phyloP scores from a whole-genome alignment of 2,113 vertebrate species.

The Passer domesticus region DNA sequence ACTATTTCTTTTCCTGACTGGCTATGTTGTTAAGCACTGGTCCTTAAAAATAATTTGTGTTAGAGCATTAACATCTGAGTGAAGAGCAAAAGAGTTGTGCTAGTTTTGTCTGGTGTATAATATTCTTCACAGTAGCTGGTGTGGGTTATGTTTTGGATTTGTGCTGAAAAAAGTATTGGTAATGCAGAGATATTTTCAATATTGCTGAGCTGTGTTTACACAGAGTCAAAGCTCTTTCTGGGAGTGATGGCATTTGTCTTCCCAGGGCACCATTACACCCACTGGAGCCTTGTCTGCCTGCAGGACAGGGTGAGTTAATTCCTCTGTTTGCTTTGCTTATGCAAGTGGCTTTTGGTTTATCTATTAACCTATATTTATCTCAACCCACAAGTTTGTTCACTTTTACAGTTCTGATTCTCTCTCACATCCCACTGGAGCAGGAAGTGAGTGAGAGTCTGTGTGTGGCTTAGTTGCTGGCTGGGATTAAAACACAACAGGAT shows the following conservation, averaged over 20 bases:
- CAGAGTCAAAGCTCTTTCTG: neutral
- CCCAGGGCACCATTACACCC: neutral
- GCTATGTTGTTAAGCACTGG: neutral
- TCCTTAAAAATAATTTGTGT: neutral
- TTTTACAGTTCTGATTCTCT: neutral
- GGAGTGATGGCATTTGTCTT: neutral
- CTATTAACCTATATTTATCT: neutral
- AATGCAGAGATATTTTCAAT: neutral
- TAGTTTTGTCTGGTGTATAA: neutral
- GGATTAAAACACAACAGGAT: neutral
- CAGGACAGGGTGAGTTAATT: accelerated
- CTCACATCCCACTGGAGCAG: neutral
- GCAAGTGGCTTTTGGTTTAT: neutral
- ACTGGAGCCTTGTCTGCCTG: neutral
- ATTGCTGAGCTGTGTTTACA: neutral
- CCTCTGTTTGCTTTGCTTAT: neutral
- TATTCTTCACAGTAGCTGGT: neutral
- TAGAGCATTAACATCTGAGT: neutral
- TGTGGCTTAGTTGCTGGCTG: neutral
- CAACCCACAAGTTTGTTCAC: neutral
- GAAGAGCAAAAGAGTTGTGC: neutral
- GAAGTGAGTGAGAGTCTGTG: accelerated
- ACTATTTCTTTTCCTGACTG: neutral
- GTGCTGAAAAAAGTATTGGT: neutral
- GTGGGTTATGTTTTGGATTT: neutral